A percentile compares a stretch with the other conserved stretches of the same genome.
These are phyloP conservation scores for Eurypyga helias DNA, from an alignment of 2,113 vertebrate genomes.

Conservation along the genomic window DNA sequence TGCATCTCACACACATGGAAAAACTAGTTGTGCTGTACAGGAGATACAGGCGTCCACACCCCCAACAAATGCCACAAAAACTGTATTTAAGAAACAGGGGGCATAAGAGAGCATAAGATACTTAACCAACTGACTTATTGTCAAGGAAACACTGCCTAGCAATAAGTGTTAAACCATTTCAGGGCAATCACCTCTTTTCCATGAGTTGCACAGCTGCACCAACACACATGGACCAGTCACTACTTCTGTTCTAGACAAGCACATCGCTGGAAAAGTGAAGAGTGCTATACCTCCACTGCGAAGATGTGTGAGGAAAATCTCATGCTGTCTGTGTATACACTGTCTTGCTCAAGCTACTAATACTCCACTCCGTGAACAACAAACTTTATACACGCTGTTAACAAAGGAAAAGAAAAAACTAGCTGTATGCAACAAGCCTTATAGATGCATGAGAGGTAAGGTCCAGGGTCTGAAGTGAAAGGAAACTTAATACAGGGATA, in stretches of 20 bases:
- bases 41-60: not conserved
- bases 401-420: not conserved
- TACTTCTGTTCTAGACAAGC: not conserved
- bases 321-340: accelerated
- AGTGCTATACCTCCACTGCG: not conserved
- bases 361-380: not conserved
- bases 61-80: not conserved
- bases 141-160: not conserved
- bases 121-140: not conserved
- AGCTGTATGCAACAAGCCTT: not conserved
- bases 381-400: not conserved
- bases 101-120: accelerated
- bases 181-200: not conserved
- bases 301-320: not conserved
- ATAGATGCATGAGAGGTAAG: not conserved
- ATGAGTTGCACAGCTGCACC: not conserved
- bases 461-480: not conserved
- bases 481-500: not conserved
- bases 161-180: not conserved
- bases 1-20: not conserved
- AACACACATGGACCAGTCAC: accelerated
- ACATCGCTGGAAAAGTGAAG: not conserved
- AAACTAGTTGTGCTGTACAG: not conserved
- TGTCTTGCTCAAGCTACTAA: not conserved
- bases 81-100: not conserved